A percentile compares a stretch with the other conserved stretches of the same genome.
phyloP scores from a whole-genome alignment of 2,888 invertebrate species.

The Arrhopalites spinosus region DNA sequence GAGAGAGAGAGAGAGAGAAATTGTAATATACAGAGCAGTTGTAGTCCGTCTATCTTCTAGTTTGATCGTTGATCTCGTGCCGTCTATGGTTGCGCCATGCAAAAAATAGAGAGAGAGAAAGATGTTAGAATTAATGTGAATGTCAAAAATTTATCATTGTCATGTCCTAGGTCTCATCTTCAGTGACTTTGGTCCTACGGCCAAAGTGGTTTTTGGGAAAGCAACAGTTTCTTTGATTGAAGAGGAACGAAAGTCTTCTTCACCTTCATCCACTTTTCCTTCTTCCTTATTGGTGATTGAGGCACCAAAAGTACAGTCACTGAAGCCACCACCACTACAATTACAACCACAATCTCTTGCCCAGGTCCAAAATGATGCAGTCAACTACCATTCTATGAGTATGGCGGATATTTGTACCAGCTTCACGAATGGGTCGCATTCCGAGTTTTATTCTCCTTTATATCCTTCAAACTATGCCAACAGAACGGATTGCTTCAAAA shows the following conservation, averaged over 20 bases:
- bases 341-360: constrained; percentile 34
- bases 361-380: constrained; percentile 39
- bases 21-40: background rate
- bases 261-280: background rate
- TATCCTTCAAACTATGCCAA: constrained; percentile 72
- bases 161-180: constrained; percentile 31
- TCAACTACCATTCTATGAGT: constrained; percentile 21
- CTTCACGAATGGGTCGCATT: constrained; percentile 52
- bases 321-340: constrained; percentile 3
- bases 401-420: constrained; percentile 37
- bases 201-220: constrained; percentile 33
- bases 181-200: constrained; percentile 28
- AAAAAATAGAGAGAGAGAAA: background rate
- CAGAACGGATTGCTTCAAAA: constrained; percentile 69
- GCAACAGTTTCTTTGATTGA: constrained; percentile 18
- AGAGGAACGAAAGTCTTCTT: constrained; percentile 12
- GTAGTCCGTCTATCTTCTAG: constrained; percentile 5
- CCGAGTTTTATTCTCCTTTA: constrained; percentile 72
- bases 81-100: constrained; percentile 30
- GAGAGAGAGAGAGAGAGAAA: constrained; percentile 8
- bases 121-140: constrained; percentile 24
- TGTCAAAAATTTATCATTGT: constrained; percentile 33
- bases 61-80: constrained; percentile 28
- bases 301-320: background rate
- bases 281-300: background rate